Evolutionary conservation across 2,888 invertebrate genomes (phyloP).

Genomic region (Drosophila macrospina): DNA sequence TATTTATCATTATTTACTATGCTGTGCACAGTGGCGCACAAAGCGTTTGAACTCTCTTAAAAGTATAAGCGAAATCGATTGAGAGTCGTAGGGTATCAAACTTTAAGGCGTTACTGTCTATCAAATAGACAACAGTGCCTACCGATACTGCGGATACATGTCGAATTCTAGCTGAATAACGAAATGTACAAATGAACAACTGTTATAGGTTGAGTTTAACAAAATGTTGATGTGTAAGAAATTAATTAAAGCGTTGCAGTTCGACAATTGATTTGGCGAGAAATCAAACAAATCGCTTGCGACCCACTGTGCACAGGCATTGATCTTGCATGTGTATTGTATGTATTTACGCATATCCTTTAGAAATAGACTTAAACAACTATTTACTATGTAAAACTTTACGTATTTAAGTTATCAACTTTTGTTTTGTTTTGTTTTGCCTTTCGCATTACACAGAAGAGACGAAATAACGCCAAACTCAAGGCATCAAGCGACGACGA

Average conservation of each 20-base stretch:
- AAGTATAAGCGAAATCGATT: background rate
- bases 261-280: background rate
- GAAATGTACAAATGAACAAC: slow-evolving; percentile 13
- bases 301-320: slow-evolving; percentile 42
- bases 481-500: slow-evolving; percentile 56
- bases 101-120: slow-evolving; percentile 38
- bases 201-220: background rate
- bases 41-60: background rate
- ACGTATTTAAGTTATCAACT: slow-evolving; percentile 84
- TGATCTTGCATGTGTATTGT: slow-evolving; percentile 27
- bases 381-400: slow-evolving; percentile 84
- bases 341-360: slow-evolving; percentile 37
- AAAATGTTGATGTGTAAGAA: slow-evolving; percentile 1
- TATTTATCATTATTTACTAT: slow-evolving; percentile 10
- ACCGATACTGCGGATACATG: background rate
- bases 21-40: slow-evolving; percentile 36
- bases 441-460: slow-evolving; percentile 58
- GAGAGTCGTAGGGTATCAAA: slow-evolving; percentile 1
- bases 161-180: background rate
- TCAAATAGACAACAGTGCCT: slow-evolving; percentile 56
- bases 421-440: slow-evolving; percentile 59
- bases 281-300: slow-evolving; percentile 1
- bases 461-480: slow-evolving; percentile 62
- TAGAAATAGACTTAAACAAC: slow-evolving; percentile 74
- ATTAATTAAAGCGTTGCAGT: slow-evolving; percentile 33